A percentile compares a stretch with the other conserved stretches of the same genome.
Evolutionary conservation across 2,113 vertebrate genomes (phyloP).

Genomic region (Spheniscus mendiculus): DNA sequence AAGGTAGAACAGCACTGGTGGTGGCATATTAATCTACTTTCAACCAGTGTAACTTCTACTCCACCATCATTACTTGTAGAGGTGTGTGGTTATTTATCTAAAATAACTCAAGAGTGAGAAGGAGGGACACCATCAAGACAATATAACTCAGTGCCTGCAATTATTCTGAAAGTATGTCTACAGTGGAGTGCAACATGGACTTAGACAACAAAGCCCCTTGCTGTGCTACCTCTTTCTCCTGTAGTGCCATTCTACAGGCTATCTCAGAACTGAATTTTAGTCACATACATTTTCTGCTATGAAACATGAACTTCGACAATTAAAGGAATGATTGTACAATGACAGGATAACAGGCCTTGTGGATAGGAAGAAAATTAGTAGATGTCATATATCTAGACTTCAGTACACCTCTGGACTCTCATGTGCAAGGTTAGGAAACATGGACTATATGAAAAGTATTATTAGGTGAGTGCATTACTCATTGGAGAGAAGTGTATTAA

Average conservation of each 20-base stretch:
- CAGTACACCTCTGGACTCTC: not conserved
- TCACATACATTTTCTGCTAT: not conserved
- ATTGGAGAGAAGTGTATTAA: not conserved
- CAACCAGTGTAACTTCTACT: not conserved
- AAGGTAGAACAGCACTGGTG: not conserved
- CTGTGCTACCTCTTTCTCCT: not conserved
- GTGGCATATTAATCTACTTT: not conserved
- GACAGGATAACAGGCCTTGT: not conserved
- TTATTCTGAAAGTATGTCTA: not conserved
- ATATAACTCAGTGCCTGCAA: not conserved
- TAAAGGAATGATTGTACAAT: not conserved
- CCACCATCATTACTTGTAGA: not conserved
- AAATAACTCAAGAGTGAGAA: not conserved
- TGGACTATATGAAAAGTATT: not conserved
- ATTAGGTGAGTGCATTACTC: not conserved
- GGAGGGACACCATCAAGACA: not conserved
- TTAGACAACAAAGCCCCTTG: not conserved
- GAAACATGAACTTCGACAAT: not conserved
- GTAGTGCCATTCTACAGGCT: not conserved
- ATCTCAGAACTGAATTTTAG: not conserved
- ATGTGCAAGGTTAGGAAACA: not conserved
- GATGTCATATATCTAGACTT: not conserved
- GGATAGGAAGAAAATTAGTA: not conserved
- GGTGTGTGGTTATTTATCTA: not conserved
- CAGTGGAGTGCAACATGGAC: not conserved